Base-by-base conservation (phyloP, 2,888 invertebrate species). In the Nemoura dubitans region DNA sequence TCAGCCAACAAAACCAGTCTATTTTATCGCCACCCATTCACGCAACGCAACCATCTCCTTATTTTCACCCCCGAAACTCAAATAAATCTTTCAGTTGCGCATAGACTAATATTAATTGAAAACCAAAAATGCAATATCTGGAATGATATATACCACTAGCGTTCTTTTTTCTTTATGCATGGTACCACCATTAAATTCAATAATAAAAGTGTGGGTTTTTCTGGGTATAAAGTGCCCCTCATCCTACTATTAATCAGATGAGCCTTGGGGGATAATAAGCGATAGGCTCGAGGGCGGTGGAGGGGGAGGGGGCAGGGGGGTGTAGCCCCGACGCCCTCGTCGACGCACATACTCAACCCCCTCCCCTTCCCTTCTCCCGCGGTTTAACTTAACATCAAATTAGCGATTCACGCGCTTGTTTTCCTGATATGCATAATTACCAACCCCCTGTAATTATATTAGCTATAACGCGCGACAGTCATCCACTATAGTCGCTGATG, bases 111-210 rank as follows among this genome's bases (percentile, higher is more conserved):
- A 84, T 84, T 84, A 84, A 84, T 84, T 84, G 84, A 84, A 84
- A 84, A 84, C 84, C 84, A 84, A 84, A n/a, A 84, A 84, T 84
- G 84, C 84, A 84, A 84, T 84, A 84, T 76, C 84, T 76, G 16
- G 29, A 84, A 84, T 84, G 84, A 84, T 84, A 84, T 84, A 83
- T 83, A 29, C n/a, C n/a, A 30, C 42, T 83, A 26, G 26, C 29
- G 16, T n/a, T 3, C 83, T 83, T 83, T 83, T 83, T 83, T 83
- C 84, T 29, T 84, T 84, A 27, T 84, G 26, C 84, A 84, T 76
- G 59, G 76, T 59, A 84, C 59, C 76, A 76, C 76, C 76, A 59
- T 84, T 84, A 84, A 84, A 84, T 84, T 84, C 84, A 84, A 84
- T 84, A 84, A 84, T 84, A 84, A 83, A 83, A 84, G 84, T 84